These are phyloP conservation scores for Bombus cullumanus DNA, from an alignment of 1,140 invertebrate species.

Conservation along the genomic window DNA sequence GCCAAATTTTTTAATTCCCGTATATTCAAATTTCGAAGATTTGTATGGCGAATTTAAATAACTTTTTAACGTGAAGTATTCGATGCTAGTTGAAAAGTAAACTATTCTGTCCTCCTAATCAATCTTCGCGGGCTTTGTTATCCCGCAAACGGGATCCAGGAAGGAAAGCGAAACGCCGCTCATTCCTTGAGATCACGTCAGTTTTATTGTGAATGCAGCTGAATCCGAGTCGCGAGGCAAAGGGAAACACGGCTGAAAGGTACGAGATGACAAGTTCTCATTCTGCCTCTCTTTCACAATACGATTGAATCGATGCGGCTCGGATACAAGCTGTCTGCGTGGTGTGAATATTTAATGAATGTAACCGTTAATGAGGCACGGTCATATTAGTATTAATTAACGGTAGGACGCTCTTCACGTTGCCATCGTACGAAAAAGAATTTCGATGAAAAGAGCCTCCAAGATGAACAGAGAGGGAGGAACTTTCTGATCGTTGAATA, in stretches of 20 bases:
- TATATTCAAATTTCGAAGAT: too few relatives aligned
- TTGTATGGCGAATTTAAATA: too few relatives aligned
- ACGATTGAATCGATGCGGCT: slow-evolving; percentile 72
- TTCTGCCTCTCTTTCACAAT: slow-evolving; percentile 69
- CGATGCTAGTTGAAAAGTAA: too few relatives aligned
- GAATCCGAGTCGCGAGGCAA: slow-evolving; percentile 56
- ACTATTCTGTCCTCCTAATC: background rate
- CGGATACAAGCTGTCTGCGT: slow-evolving; percentile 61
- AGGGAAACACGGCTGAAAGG: slow-evolving; percentile 55
- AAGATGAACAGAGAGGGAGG: slow-evolving; percentile 26
- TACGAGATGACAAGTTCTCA: slow-evolving; percentile 59
- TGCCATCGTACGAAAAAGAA: slow-evolving; percentile 57
- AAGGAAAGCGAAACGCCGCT: slow-evolving; percentile 9
- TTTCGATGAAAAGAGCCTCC: slow-evolving; percentile 53
- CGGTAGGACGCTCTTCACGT: slow-evolving; percentile 55
- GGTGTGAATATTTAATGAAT: slow-evolving; percentile 77
- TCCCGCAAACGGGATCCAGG: background rate
- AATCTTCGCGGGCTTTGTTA: slow-evolving; percentile 2
- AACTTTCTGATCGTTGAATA: slow-evolving; percentile 40
- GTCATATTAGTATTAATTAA: slow-evolving; percentile 78
- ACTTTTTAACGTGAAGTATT: too few relatives aligned
- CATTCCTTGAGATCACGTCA: slow-evolving; percentile 37
- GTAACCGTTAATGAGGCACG: slow-evolving; percentile 77
- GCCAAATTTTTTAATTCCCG: too few relatives aligned
- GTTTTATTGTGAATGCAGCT: slow-evolving; percentile 49